Conservation (phyloP, 2,888 invertebrate genomes). For the Heliconius ethilla region DNA sequence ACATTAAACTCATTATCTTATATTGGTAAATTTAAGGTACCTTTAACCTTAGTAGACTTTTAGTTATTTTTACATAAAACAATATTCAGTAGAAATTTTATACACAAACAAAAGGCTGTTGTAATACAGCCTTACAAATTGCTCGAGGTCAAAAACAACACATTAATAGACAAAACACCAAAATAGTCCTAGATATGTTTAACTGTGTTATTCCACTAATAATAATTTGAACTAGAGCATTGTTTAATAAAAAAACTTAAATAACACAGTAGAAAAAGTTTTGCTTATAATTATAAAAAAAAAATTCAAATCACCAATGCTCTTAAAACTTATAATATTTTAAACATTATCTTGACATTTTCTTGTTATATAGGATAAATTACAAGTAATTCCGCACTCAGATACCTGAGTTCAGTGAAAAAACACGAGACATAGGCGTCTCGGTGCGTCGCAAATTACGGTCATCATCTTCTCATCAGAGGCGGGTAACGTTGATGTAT, state of each 20-base stretch:
- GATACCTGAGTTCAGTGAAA: conserved; percentile 81
- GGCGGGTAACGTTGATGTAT: conserved; percentile 79
- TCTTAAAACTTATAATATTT: conserved; percentile 8
- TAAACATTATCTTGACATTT: conserved; percentile 46
- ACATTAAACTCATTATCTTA: no score
- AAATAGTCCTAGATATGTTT: no score
- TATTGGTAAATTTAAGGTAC: no score
- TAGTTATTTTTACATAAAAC: background rate
- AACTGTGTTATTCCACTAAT: background rate
- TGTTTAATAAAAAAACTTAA: background rate
- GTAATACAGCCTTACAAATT: background rate
- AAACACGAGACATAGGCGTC: conserved; percentile 82
- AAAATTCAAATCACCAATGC: background rate
- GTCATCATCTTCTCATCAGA: conserved; percentile 82
- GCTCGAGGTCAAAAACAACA: background rate
- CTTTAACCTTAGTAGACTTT: no score
- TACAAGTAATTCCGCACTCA: conserved; percentile 78
- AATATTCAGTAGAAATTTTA: background rate
- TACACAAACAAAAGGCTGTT: background rate
- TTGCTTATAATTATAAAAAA: background rate
- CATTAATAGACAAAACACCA: no score
- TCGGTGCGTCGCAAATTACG: conserved; percentile 82
- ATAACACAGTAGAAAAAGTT: no score
- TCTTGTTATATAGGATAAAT: conserved; percentile 76
- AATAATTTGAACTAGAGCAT: background rate